Conservation (phyloP, 1,140 invertebrate species). For the Melipona quadrifasciata region DNA sequence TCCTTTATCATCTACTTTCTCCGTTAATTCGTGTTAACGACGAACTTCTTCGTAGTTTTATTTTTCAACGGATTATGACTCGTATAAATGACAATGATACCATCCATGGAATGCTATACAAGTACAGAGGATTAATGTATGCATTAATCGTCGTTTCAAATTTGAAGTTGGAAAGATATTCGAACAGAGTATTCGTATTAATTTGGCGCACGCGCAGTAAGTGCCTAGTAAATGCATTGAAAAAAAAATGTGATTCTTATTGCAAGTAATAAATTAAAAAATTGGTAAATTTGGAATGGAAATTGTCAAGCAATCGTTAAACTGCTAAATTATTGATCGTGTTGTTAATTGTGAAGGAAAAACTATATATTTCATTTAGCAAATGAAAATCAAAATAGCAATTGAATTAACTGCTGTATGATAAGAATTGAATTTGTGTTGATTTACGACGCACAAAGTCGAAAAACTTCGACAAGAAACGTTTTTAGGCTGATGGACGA, state of each 20-base stretch:
- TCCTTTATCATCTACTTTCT: neutral
- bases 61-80: conserved; percentile 4
- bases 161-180: neutral
- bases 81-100: neutral
- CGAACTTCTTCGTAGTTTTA: neutral
- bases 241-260: no score
- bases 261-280: no score
- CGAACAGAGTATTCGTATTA: neutral
- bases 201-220: neutral
- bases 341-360: no score
- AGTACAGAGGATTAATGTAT: neutral
- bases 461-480: neutral
- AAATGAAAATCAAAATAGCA: no score
- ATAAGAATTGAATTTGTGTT: neutral
- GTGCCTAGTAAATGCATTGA: no score
- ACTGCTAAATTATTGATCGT: no score
- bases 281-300: no score
- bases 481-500: neutral
- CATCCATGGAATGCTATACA: no score
- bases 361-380: no score
- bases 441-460: neutral
- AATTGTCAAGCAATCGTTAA: no score
- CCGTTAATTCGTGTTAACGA: neutral
- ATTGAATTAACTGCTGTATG: neutral
- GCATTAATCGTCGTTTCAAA: neutral